Evolutionary conservation across 2,888 invertebrate species (phyloP).

Genomic region (Synergus gifuensis): DNA sequence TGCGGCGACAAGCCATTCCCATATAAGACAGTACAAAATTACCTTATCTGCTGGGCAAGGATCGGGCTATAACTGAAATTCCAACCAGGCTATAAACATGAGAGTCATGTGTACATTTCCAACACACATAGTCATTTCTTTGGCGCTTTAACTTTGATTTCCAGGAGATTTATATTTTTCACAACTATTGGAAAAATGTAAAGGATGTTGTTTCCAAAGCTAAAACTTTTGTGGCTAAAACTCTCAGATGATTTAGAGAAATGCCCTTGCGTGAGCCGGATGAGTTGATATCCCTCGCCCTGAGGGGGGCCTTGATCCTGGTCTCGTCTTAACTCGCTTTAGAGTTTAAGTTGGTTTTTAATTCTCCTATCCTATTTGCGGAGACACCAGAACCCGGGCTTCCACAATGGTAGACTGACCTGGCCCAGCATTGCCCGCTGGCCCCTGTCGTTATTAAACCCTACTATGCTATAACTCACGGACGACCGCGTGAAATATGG

Average conservation of each 20-base stretch:
- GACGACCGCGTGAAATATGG: slow-evolving; percentile 73
- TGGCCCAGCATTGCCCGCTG: slow-evolving; percentile 64
- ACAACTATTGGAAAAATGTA: neutral
- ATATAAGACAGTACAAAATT: slow-evolving; percentile 67
- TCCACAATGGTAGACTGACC: slow-evolving; percentile 74
- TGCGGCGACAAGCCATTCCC: slow-evolving; percentile 61
- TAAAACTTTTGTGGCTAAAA: too few relatives aligned
- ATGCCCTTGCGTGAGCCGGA: slow-evolving; percentile 29
- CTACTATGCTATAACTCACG: slow-evolving; percentile 76
- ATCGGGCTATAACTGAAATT: slow-evolving; percentile 66
- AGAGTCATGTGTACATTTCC: slow-evolving; percentile 46
- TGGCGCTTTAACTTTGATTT: neutral
- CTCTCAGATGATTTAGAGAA: neutral
- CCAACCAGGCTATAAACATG: slow-evolving; percentile 58
- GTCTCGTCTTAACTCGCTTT: slow-evolving; percentile 39
- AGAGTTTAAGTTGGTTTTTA: slow-evolving; percentile 8
- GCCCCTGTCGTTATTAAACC: slow-evolving; percentile 75
- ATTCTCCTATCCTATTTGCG: slow-evolving; percentile 24
- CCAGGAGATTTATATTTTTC: neutral
- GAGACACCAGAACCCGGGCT: slow-evolving; percentile 50
- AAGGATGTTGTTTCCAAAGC: neutral
- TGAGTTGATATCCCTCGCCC: slow-evolving; percentile 23
- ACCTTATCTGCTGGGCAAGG: slow-evolving; percentile 65
- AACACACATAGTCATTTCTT: neutral
- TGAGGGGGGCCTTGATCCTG: slow-evolving; percentile 19